These are phyloP conservation scores for Enteromius anoplus DNA, from an alignment of 2,797 vertebrate genomes.

Conservation along the genomic window DNA sequence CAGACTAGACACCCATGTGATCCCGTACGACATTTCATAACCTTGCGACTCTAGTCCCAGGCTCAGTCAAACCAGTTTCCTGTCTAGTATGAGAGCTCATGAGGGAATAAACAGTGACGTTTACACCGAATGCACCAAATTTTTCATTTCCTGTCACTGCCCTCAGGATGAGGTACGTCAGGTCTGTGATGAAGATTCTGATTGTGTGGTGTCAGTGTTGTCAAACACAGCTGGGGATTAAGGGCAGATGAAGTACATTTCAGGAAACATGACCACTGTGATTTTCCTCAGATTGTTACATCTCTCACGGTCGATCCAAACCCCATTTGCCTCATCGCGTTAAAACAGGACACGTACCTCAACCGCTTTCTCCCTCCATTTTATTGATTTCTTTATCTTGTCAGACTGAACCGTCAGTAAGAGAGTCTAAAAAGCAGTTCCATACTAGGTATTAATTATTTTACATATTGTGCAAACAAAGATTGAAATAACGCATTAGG, in stretches of 20 bases:
- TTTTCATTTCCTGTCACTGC: neutral
- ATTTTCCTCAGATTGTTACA: conserved; percentile 24
- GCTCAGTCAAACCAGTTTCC: conserved; percentile 1
- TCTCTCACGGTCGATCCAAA: neutral
- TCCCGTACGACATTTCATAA: conserved; percentile 35
- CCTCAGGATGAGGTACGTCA: neutral
- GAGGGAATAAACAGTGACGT: neutral
- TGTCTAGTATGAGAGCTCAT: neutral
- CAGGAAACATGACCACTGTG: neutral
- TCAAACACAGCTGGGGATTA: conserved; percentile 29
- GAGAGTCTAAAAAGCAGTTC: neutral
- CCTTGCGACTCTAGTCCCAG: conserved; percentile 30
- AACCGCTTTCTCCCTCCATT: neutral
- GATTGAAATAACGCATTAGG: neutral
- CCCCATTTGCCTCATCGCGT: neutral
- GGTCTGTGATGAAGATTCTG: conserved; percentile 2
- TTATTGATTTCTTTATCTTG: conserved; percentile 5
- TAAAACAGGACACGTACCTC: neutral
- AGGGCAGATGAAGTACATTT: neutral
- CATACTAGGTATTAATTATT: neutral
- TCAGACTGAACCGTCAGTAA: neutral
- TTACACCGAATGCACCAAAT: neutral
- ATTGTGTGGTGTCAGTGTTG: conserved; percentile 15
- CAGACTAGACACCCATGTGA: conserved; percentile 28
- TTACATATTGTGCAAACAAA: neutral